Evolutionary conservation across 2,888 invertebrate genomes (phyloP).

Genomic region (Magallana nippona): DNA sequence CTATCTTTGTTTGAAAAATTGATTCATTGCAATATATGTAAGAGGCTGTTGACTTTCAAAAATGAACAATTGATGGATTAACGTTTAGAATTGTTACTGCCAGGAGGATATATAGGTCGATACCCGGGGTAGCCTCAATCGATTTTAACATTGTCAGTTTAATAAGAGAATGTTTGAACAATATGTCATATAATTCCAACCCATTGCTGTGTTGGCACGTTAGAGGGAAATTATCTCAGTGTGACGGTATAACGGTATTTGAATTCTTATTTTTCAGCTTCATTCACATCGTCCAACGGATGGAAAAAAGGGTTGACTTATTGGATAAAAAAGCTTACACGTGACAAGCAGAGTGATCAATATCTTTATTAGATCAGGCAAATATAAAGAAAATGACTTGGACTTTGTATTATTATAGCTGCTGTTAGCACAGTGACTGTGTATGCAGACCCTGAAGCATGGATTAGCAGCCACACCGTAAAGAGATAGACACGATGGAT

Average conservation of each 20-base stretch:
- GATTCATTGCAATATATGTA: too few species aligned
- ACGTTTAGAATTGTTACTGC: neutral
- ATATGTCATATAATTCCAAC: neutral
- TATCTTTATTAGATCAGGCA: conserved; percentile 33
- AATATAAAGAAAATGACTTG: conserved; percentile 22
- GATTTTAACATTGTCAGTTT: neutral
- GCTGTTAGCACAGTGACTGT: neutral
- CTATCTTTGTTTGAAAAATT: too few species aligned
- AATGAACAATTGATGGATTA: neutral
- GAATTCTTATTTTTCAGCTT: conserved; percentile 14
- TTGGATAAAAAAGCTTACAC: conserved; percentile 20
- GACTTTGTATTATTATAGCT: neutral
- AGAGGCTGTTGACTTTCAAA: too few species aligned
- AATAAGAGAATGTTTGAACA: neutral
- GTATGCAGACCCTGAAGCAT: neutral
- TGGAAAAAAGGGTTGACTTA: conserved; percentile 18
- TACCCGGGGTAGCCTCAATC: conserved; percentile 9
- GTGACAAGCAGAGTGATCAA: conserved; percentile 27
- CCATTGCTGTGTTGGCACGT: neutral
- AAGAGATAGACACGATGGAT: neutral
- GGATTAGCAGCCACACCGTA: neutral
- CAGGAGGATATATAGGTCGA: neutral
- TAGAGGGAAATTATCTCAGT: neutral
- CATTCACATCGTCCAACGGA: neutral
- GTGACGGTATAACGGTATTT: neutral